Evolutionary conservation across 2,113 vertebrate species (phyloP).

Genomic region (Dipodomys spectabilis): DNA sequence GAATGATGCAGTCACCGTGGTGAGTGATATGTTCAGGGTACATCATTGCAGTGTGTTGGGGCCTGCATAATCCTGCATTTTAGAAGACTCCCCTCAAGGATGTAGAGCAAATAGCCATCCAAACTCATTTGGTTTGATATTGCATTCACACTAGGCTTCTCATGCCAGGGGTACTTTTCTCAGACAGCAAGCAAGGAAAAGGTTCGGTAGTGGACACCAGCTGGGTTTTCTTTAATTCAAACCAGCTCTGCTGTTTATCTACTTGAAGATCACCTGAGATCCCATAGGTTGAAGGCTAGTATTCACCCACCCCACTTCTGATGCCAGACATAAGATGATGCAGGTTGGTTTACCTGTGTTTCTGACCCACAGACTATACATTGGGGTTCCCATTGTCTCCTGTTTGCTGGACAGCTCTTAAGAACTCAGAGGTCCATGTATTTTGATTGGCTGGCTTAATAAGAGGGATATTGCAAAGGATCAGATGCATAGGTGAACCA

Average conservation of each 20-base stretch:
- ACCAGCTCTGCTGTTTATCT: background rate
- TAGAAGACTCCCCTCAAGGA: background rate
- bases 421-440: too few relatives aligned
- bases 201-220: background rate
- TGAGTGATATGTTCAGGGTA: slow-evolving; percentile 85
- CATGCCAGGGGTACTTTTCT: fast-evolving
- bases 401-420: background rate
- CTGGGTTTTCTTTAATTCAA: background rate
- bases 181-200: too few relatives aligned
- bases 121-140: background rate
- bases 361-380: fast-evolving
- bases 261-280: background rate
- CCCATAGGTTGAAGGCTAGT: background rate
- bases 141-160: fast-evolving
- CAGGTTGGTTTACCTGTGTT: background rate
- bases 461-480: background rate
- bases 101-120: background rate
- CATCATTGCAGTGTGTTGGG: fast-evolving
- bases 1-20: slow-evolving; percentile 98
- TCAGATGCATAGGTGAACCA: background rate
- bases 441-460: background rate
- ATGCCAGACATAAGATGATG: background rate
- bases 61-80: background rate
- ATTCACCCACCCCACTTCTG: background rate
- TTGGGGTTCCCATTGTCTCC: too few relatives aligned